Evolutionary conservation across 2,797 vertebrate genomes (phyloP).

Genomic region (Hapalemur alaotrensis): DNA sequence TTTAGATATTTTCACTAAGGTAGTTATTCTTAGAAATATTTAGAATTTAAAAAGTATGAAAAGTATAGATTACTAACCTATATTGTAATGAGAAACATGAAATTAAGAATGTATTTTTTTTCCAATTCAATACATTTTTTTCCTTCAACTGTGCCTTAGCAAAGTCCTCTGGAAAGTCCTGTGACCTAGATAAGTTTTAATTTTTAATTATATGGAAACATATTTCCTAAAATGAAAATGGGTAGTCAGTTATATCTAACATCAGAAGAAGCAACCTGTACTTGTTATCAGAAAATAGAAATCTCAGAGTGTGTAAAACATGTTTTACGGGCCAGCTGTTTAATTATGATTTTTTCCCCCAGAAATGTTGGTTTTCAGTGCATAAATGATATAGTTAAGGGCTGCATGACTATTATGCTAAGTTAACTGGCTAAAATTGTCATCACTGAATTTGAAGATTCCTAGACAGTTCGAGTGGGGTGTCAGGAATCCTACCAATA

Average conservation of each 20-base stretch:
- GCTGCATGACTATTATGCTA: not conserved
- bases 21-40: conserved; percentile 6
- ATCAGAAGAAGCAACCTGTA: not conserved
- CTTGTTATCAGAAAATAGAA: not conserved
- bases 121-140: not conserved
- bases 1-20: conserved; percentile 2
- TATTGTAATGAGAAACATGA: conserved; percentile 34
- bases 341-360: not conserved
- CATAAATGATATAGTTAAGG: not conserved
- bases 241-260: not conserved
- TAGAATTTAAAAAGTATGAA: conserved; percentile 31
- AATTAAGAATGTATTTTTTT: conserved; percentile 27
- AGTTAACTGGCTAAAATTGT: not conserved
- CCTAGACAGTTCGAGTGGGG: not conserved
- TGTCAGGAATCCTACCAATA: not conserved
- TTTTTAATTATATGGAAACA: conserved; percentile 13
- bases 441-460: not conserved
- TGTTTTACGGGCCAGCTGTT: not conserved
- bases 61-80: not conserved
- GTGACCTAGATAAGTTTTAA: conserved; percentile 41
- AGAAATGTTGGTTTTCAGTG: not conserved
- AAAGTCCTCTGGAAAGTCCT: conserved; percentile 14
- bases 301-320: not conserved
- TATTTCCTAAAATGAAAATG: conserved; percentile 45
- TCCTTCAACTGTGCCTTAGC: not conserved